Evolutionary conservation across 2,797 vertebrate species (phyloP).

Genomic region (Taenioides sp.): DNA sequence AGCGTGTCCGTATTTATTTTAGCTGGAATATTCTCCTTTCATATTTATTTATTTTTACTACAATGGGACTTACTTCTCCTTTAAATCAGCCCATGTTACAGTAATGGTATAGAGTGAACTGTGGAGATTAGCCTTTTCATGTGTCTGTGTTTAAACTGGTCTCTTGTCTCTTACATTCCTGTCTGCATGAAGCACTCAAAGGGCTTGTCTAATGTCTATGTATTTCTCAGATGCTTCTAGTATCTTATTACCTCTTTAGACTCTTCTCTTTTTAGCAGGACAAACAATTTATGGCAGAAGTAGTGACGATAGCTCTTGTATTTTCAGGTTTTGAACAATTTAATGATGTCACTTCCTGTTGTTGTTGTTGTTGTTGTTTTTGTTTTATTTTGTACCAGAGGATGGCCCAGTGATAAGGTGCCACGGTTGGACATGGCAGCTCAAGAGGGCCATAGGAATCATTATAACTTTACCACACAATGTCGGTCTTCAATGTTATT

Average conservation of each 20-base stretch:
- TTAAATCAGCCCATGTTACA: not conserved
- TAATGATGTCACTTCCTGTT: slow-evolving; percentile 21
- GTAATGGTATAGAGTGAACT: slow-evolving; percentile 1
- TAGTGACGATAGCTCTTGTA: slow-evolving; percentile 15
- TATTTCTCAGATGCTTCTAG: slow-evolving; percentile 40
- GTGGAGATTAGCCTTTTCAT: slow-evolving; percentile 6
- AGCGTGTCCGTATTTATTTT: not conserved
- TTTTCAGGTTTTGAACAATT: slow-evolving; percentile 25
- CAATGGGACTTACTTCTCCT: slow-evolving; percentile 1
- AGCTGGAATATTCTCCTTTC: not conserved
- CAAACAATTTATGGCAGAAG: slow-evolving; percentile 26
- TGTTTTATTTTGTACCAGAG: slow-evolving; percentile 26
- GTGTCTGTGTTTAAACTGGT: slow-evolving; percentile 23
- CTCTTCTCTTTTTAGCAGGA: slow-evolving; percentile 22
- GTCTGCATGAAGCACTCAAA: slow-evolving; percentile 60
- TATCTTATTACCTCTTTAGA: slow-evolving; percentile 47
- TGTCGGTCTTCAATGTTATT: not conserved
- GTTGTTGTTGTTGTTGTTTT: not conserved
- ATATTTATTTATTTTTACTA: not conserved
- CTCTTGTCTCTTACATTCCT: slow-evolving; percentile 49
- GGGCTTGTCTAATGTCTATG: slow-evolving; percentile 46
- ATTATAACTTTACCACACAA: slow-evolving; percentile 13
- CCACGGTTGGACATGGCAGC: slow-evolving; percentile 28
- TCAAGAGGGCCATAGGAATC: slow-evolving; percentile 47
- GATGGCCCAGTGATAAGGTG: slow-evolving; percentile 52